A percentile compares a stretch with the other conserved stretches of the same genome.
Evolutionary conservation across 2,113 vertebrate genomes (phyloP).

Genomic region (Salvelinus alpinus): DNA sequence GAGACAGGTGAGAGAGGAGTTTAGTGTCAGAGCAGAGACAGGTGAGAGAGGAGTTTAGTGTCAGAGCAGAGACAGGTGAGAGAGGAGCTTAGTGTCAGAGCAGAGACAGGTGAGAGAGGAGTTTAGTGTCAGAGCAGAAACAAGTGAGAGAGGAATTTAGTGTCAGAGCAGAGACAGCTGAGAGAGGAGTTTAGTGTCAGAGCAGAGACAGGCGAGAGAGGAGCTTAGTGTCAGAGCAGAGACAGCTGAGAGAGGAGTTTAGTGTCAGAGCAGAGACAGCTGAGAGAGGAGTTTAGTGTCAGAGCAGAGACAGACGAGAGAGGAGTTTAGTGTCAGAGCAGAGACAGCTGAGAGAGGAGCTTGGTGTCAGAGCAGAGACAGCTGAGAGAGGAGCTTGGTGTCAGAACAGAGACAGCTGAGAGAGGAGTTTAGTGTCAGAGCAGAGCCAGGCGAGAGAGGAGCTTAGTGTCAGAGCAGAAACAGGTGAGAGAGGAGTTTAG

Average conservation of each 20-base stretch:
- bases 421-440: neutral
- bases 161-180: neutral
- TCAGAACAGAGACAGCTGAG: neutral
- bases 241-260: neutral
- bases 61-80: too few species aligned
- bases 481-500: neutral
- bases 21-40: too few species aligned
- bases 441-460: neutral
- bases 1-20: too few species aligned
- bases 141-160: neutral
- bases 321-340: neutral
- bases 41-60: too few species aligned
- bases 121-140: neutral
- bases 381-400: neutral
- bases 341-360: neutral
- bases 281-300: neutral
- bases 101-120: neutral
- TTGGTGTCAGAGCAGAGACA: too few species aligned
- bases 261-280: neutral
- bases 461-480: neutral
- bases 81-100: too few species aligned
- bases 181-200: neutral
- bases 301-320: neutral
- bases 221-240: too few species aligned
- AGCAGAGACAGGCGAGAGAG: too few species aligned